Evolutionary conservation across 2,888 invertebrate genomes (phyloP).

Genomic region (Sturmia bella): DNA sequence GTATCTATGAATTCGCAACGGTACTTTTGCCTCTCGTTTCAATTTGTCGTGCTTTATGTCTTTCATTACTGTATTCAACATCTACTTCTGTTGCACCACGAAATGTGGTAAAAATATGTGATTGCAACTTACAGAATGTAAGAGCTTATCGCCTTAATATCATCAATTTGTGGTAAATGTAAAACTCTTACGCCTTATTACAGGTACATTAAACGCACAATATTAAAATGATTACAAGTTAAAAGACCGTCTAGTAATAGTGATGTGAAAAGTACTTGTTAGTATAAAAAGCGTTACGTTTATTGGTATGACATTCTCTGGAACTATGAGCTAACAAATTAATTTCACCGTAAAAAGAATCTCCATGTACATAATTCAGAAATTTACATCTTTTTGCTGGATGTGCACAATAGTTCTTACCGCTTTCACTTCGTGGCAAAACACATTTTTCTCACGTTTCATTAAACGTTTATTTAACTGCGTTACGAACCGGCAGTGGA

Average conservation of each 20-base stretch:
- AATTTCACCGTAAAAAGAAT: neutral
- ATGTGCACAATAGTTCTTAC: constrained; percentile 8
- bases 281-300: neutral
- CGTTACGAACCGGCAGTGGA: neutral
- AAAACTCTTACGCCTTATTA: constrained; percentile 29
- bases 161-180: constrained; percentile 41
- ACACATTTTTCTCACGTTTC: constrained; percentile 24
- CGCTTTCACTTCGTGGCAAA: neutral
- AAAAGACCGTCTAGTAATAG: constrained; percentile 21
- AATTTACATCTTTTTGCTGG: constrained; percentile 1
- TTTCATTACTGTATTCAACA: too few relatives aligned
- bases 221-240: constrained; percentile 18
- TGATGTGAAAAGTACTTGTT: neutral
- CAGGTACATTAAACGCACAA: constrained; percentile 30
- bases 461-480: neutral
- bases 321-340: neutral
- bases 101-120: neutral
- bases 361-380: too few relatives aligned
- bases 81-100: neutral
- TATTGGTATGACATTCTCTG: neutral
- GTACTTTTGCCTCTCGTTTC: too few relatives aligned
- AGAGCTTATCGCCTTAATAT: constrained; percentile 26
- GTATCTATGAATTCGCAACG: too few relatives aligned
- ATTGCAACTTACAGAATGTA: constrained; percentile 17
- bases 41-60: too few relatives aligned